Evolutionary conservation across 2,113 vertebrate genomes (phyloP).

Genomic region (Epinephelus cyanopodus): DNA sequence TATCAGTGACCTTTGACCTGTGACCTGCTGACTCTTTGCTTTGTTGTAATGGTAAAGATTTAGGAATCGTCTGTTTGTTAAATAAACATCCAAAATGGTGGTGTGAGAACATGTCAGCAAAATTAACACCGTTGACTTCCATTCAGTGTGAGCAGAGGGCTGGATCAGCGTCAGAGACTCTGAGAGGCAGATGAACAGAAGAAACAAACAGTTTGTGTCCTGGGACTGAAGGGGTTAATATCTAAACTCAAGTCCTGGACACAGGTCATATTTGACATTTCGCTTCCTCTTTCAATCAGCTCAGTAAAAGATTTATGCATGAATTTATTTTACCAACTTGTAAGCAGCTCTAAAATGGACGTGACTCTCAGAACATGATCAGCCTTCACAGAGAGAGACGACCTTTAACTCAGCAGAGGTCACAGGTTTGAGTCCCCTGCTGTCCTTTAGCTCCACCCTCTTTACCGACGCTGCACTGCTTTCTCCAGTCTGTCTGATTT

Average conservation of each 20-base stretch:
- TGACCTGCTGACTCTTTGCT: neutral
- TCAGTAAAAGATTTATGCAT: neutral
- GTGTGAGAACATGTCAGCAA: too few species aligned
- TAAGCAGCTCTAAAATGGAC: neutral
- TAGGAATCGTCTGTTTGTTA: neutral
- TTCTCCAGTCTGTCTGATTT: neutral
- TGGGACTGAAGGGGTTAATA: too few species aligned
- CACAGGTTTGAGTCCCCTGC: neutral
- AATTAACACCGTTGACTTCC: too few species aligned
- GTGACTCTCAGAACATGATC: neutral
- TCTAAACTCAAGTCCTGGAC: too few species aligned
- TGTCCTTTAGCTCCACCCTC: neutral
- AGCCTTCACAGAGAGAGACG: neutral
- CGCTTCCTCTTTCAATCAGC: neutral
- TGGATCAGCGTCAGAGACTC: too few species aligned
- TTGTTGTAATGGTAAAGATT: conserved; percentile 10
- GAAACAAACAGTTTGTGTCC: too few species aligned
- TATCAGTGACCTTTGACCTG: conserved; percentile 40
- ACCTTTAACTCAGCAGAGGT: conserved; percentile 5
- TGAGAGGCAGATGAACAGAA: too few species aligned
- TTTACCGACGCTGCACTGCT: neutral
- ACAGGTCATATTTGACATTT: neutral
- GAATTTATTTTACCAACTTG: neutral
- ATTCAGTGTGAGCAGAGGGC: too few species aligned
- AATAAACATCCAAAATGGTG: too few species aligned